These are phyloP conservation scores for Limnephilus marmoratus DNA, from an alignment of 2,888 invertebrate genomes.

Conservation along the genomic window DNA sequence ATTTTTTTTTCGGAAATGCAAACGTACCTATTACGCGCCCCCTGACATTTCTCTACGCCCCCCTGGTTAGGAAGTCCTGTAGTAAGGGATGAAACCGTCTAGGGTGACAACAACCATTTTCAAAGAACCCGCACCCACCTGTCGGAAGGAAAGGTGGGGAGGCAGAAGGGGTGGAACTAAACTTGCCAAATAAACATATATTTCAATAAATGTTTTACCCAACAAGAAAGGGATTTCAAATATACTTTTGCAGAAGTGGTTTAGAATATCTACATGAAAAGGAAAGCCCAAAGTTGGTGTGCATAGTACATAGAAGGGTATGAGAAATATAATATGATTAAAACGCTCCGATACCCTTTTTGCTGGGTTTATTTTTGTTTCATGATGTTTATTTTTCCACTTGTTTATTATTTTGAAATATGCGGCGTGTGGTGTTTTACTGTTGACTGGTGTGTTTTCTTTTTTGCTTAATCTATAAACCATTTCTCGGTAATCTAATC, in stretches of 20 bases:
- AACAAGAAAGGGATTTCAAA: constrained; percentile 2
- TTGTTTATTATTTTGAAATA: not conserved
- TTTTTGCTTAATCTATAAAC: not conserved
- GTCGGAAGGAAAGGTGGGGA: not conserved
- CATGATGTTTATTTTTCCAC: not conserved
- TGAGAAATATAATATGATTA: not conserved
- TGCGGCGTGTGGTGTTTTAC: not conserved
- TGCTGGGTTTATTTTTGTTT: not conserved
- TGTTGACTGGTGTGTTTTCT: not conserved
- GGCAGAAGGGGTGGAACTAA: not conserved
- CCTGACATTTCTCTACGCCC: too few species aligned
- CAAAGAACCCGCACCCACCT: not conserved
- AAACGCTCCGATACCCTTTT: not conserved
- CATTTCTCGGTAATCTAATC: not conserved
- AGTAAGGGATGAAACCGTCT: not conserved
- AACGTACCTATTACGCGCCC: too few species aligned
- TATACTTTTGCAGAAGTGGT: not conserved
- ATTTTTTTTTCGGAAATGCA: too few species aligned
- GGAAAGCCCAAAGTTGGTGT: not conserved
- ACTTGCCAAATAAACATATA: not conserved
- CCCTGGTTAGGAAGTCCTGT: too few species aligned
- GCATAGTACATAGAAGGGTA: not conserved
- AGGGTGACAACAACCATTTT: not conserved
- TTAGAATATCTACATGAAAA: not conserved
- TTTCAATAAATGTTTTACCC: not conserved